Evolutionary conservation across 2,113 vertebrate species (phyloP).

Genomic region (Megalops atlanticus): DNA sequence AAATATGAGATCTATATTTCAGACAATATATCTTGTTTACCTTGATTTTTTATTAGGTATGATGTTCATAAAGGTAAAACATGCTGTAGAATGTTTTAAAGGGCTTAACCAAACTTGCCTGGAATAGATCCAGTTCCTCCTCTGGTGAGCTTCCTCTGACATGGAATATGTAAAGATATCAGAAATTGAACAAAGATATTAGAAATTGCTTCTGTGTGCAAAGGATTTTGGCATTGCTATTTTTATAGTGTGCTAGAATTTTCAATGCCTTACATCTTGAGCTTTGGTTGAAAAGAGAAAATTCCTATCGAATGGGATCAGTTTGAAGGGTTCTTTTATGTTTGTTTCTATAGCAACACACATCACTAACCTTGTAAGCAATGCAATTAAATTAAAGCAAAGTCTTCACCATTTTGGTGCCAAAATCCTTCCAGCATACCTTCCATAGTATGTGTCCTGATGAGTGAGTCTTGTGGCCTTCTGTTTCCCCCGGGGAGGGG

Average conservation of each 20-base stretch:
- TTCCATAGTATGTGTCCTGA: slow-evolving; percentile 73
- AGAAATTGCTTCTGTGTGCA: background rate
- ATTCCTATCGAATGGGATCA: background rate
- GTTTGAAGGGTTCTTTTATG: background rate
- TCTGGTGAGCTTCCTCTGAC: slow-evolving; percentile 37
- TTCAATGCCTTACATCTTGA: background rate
- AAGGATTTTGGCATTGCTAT: background rate
- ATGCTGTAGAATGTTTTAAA: too few species aligned
- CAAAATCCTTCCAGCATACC: slow-evolving; percentile 61
- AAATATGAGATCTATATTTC: too few species aligned
- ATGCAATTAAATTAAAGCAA: background rate
- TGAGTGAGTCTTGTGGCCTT: slow-evolving; percentile 15
- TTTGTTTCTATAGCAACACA: background rate
- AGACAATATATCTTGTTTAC: too few species aligned
- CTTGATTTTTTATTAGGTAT: too few species aligned
- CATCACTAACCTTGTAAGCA: background rate
- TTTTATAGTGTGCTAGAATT: background rate
- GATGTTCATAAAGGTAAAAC: background rate
- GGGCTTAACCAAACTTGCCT: slow-evolving; percentile 50
- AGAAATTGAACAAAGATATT: background rate
- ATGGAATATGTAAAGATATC: slow-evolving; percentile 43
- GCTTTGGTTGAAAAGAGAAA: background rate
- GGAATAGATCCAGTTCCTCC: slow-evolving; percentile 47
- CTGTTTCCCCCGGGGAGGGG: slow-evolving; percentile 71
- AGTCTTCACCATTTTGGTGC: background rate